phyloP scores from a whole-genome alignment of 2,113 vertebrate genomes.

The Nothobranchius furzeri region DNA sequence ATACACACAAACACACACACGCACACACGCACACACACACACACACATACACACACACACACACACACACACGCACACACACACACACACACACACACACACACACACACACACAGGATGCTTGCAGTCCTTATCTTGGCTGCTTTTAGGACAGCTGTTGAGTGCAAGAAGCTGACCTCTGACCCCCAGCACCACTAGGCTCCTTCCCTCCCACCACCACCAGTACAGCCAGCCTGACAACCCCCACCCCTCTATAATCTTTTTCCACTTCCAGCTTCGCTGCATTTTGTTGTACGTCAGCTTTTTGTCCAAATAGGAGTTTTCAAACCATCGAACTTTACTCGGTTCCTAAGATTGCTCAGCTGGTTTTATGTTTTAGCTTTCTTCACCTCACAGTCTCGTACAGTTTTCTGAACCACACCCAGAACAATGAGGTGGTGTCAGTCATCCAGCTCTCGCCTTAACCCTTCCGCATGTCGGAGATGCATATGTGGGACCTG shows the following conservation, averaged over 20 bases:
- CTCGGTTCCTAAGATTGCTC: slow-evolving; percentile 8
- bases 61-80: slow-evolving; percentile 60
- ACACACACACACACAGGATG: slow-evolving; percentile 80
- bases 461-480: slow-evolving; percentile 26
- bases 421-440: slow-evolving; percentile 12
- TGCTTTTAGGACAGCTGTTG: slow-evolving; percentile 85
- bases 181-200: slow-evolving; percentile 71
- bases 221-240: slow-evolving; percentile 59
- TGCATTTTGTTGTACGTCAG: slow-evolving; percentile 60
- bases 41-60: slow-evolving; percentile 56
- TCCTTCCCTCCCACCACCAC: slow-evolving; percentile 64
- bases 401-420: slow-evolving; percentile 15
- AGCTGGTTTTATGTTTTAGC: background rate
- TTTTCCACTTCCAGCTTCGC: slow-evolving; percentile 66
- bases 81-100: slow-evolving; percentile 46
- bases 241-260: slow-evolving; percentile 76
- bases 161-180: slow-evolving; percentile 86
- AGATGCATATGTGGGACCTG: slow-evolving; percentile 33
- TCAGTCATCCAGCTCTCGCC: slow-evolving; percentile 22
- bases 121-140: slow-evolving; percentile 86
- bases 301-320: slow-evolving; percentile 56
- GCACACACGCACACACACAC: slow-evolving; percentile 51
- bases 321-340: background rate
- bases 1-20: no score
- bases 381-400: background rate